A percentile compares a stretch with the other conserved stretches of the same genome.
Evolutionary conservation across 2,113 vertebrate species (phyloP).

Genomic region (Desmodus rotundus): DNA sequence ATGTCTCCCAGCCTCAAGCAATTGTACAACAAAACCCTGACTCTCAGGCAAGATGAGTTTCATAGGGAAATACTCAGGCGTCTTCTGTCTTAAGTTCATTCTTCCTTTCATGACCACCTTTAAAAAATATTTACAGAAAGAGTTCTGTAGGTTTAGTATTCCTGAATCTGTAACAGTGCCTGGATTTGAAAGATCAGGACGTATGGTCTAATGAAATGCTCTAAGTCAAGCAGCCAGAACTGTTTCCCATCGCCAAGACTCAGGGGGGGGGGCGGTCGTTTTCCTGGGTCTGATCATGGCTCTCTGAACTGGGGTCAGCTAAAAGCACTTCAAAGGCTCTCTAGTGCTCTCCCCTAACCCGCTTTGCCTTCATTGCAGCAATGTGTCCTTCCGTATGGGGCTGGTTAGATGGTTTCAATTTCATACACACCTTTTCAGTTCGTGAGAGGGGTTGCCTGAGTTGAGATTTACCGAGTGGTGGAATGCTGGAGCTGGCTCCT

Average conservation of each 20-base stretch:
- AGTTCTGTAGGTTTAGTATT: not conserved
- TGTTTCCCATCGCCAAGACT: not conserved
- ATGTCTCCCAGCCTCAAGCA: constrained; percentile 36
- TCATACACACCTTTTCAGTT: not conserved
- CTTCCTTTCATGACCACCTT: not conserved
- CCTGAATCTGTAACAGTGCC: not conserved
- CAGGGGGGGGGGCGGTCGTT: not conserved
- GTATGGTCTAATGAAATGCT: not conserved
- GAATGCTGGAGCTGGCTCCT: not conserved
- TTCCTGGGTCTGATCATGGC: not conserved
- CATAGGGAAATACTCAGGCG: not conserved
- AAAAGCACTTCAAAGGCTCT: not conserved
- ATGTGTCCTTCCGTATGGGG: not conserved
- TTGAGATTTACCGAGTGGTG: not conserved
- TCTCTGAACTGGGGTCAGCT: not conserved
- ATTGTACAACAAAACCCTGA: constrained; percentile 44
- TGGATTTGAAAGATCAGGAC: not conserved
- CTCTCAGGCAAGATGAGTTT: constrained; percentile 6
- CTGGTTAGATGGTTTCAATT: not conserved
- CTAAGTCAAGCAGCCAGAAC: not conserved
- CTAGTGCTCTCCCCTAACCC: not conserved
- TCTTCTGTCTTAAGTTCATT: constrained; percentile 14
- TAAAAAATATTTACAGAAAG: not conserved
- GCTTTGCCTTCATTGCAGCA: not conserved
- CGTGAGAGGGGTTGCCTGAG: not conserved